Percentiles rank a stretch among this genome's conserved stretches.
Evolutionary conservation across 2,797 vertebrate genomes (phyloP).

Genomic region (Taeniopygia guttata): DNA sequence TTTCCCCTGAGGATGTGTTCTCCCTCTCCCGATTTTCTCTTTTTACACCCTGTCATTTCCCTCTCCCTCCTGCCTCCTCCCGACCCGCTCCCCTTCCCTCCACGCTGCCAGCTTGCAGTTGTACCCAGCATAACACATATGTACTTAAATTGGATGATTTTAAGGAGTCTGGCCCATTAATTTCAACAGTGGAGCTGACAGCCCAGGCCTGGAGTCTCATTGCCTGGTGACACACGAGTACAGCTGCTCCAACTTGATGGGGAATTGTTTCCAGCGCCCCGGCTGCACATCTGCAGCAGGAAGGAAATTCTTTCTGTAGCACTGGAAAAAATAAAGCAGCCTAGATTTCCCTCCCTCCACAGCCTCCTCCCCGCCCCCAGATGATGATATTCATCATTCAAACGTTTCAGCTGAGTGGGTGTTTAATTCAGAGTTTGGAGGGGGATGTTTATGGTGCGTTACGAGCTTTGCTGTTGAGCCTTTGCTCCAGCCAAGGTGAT

Average conservation of each 20-base stretch:
- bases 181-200: conserved; percentile 46
- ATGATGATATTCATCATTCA: conserved; percentile 43
- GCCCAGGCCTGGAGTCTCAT: conserved; percentile 23
- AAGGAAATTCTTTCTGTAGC: conserved; percentile 62
- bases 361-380: neutral
- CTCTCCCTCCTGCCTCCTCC: neutral
- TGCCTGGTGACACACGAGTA: conserved; percentile 47
- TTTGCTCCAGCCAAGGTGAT: neutral
- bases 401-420: conserved; percentile 30
- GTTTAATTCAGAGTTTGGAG: conserved; percentile 42
- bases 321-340: conserved; percentile 51
- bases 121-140: neutral
- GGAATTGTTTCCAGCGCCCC: conserved; percentile 52
- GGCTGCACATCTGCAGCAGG: conserved; percentile 65
- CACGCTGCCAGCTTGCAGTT: neutral
- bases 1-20: neutral
- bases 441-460: neutral
- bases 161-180: conserved; percentile 47
- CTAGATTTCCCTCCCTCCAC: conserved; percentile 1
- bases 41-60: conserved; percentile 8
- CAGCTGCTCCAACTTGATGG: conserved; percentile 46
- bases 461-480: neutral
- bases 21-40: neutral
- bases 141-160: neutral
- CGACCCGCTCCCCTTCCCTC: neutral